Conservation (phyloP, 2,113 vertebrate genomes). For the Muntiacus muntjak region DNA sequence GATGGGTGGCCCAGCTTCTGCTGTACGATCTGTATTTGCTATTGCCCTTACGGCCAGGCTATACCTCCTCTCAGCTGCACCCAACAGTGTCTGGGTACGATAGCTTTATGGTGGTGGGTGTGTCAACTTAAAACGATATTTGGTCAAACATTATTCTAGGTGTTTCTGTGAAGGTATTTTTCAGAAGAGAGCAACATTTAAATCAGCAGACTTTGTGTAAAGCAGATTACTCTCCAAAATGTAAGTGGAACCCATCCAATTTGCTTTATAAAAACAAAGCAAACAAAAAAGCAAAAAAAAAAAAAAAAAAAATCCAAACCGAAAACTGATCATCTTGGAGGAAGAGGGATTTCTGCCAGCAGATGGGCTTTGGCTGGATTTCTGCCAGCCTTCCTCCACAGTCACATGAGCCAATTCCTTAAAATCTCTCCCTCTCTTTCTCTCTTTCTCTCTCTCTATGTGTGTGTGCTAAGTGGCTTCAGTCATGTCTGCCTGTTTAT, state of each 20-base stretch:
- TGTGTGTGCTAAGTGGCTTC: background rate
- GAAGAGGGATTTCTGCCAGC: background rate
- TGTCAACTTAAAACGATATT: background rate
- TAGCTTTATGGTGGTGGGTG: accelerated
- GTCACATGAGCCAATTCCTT: background rate
- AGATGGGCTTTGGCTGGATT: background rate
- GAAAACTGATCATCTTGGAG: background rate
- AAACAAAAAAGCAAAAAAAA: background rate
- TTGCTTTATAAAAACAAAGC: background rate
- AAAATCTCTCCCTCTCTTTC: background rate
- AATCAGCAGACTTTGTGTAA: background rate
- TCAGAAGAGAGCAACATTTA: background rate
- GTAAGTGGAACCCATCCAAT: background rate
- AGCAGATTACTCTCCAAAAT: background rate
- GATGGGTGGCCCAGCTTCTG: no score
- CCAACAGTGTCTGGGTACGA: background rate
- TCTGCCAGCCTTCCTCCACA: background rate
- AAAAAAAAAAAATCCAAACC: background rate
- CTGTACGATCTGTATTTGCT: accelerated
- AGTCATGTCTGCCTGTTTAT: background rate
- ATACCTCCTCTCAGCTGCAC: background rate
- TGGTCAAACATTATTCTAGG: background rate
- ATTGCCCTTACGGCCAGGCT: accelerated
- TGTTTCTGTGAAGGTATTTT: background rate
- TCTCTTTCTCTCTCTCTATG: background rate